These are phyloP conservation scores for Falco peregrinus DNA, from an alignment of 2,797 vertebrate genomes.

Conservation along the genomic window DNA sequence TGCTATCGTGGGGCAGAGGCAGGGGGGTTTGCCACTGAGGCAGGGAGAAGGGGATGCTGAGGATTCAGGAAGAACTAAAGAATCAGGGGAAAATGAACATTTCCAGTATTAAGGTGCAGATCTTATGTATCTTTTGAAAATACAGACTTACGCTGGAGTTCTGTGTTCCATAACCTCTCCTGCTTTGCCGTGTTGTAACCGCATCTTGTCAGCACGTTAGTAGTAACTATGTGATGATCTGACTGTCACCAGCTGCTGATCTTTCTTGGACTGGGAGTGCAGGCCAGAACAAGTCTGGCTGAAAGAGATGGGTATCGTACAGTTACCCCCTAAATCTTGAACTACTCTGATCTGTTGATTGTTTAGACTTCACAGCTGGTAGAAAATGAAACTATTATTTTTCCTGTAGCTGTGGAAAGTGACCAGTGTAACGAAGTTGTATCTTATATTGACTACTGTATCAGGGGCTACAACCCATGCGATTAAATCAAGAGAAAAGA, in stretches of 20 bases:
- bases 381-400: background rate
- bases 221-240: background rate
- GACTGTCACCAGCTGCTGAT: background rate
- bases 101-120: background rate
- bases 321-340: background rate
- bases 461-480: background rate
- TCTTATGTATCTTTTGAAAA: background rate
- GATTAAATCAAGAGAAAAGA: background rate
- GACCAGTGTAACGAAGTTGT: background rate
- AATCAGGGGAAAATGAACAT: background rate
- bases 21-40: background rate
- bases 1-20: accelerated
- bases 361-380: background rate
- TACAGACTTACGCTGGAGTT: background rate
- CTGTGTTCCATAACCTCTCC: background rate
- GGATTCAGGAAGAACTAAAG: background rate
- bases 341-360: background rate
- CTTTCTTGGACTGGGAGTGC: background rate
- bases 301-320: background rate
- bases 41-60: background rate
- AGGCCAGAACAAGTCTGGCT: background rate
- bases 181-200: background rate
- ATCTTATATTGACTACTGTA: background rate
- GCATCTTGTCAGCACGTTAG: accelerated
- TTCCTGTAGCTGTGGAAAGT: background rate